phyloP scores from a whole-genome alignment of 2,113 vertebrate genomes.

The Opisthocomus hoazin region DNA sequence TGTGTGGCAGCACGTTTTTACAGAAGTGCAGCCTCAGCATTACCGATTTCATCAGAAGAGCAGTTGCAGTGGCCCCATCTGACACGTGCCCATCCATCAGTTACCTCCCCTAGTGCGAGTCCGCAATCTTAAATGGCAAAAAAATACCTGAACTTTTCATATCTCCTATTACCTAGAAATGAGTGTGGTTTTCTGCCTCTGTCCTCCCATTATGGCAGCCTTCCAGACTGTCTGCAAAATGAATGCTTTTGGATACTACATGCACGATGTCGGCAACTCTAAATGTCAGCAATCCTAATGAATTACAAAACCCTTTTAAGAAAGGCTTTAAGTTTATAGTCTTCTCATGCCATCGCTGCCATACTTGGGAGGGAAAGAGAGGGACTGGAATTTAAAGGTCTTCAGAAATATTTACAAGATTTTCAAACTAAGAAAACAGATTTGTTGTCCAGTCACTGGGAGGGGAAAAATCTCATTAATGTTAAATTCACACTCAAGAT shows the following conservation, averaged over 20 bases:
- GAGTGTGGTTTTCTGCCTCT: neutral
- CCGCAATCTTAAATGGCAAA: neutral
- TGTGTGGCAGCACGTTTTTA: neutral
- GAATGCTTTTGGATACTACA: neutral
- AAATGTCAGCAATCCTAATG: slow-evolving; percentile 19
- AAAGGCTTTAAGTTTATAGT: slow-evolving; percentile 8
- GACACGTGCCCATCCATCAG: neutral
- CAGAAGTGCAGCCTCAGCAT: neutral
- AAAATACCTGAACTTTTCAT: neutral
- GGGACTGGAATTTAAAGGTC: neutral
- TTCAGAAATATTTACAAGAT: neutral
- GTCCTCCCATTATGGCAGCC: neutral
- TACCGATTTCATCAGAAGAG: neutral
- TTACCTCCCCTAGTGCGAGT: neutral
- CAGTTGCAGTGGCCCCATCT: neutral
- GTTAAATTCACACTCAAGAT: neutral
- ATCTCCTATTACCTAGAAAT: neutral
- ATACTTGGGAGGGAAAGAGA: neutral
- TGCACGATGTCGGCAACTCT: neutral
- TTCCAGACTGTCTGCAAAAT: slow-evolving; percentile 5
- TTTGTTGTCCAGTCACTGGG: neutral
- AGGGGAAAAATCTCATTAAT: neutral
- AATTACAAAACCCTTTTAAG: slow-evolving; percentile 33
- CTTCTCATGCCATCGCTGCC: neutral
- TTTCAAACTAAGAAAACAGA: neutral